Evolutionary conservation across 2,797 vertebrate species (phyloP).

Genomic region (Phrynocephalus vlangalii): DNA sequence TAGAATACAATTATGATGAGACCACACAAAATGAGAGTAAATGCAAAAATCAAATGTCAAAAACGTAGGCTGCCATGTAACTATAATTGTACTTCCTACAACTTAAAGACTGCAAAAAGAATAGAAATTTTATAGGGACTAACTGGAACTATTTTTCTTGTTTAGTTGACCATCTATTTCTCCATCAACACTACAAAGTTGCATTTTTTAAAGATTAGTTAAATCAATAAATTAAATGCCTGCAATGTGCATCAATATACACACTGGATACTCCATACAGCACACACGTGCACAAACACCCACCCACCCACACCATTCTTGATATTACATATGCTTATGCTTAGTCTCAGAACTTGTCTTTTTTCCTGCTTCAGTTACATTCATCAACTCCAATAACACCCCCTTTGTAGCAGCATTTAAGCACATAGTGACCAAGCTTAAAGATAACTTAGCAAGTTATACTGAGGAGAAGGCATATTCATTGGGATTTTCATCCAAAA

Average conservation of each 20-base stretch:
- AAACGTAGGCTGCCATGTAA: constrained; percentile 49
- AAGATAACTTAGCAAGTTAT: constrained; percentile 44
- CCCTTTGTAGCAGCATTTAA: constrained; percentile 56
- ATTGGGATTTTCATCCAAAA: neutral
- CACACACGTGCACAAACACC: neutral
- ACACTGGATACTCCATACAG: constrained; percentile 13
- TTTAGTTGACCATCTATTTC: constrained; percentile 58
- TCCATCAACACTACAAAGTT: constrained; percentile 50
- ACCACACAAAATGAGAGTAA: constrained; percentile 65
- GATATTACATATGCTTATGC: constrained; percentile 51
- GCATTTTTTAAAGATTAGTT: constrained; percentile 58
- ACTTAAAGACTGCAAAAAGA: constrained; percentile 54
- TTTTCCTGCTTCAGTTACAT: constrained; percentile 67
- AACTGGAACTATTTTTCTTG: constrained; percentile 54
- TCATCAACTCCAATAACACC: constrained; percentile 67
- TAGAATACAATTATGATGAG: constrained; percentile 68
- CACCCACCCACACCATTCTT: neutral
- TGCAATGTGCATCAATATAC: constrained; percentile 65
- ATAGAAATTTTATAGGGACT: constrained; percentile 49
- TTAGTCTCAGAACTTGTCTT: constrained; percentile 56
- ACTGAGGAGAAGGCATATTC: constrained; percentile 1
- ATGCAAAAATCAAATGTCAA: constrained; percentile 22
- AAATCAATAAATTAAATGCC: constrained; percentile 73
- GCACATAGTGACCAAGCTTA: constrained; percentile 52
- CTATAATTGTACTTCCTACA: constrained; percentile 50